These are phyloP conservation scores for Thamnophis sirtalis DNA, from an alignment of 2,113 vertebrate genomes.

Conservation along the genomic window DNA sequence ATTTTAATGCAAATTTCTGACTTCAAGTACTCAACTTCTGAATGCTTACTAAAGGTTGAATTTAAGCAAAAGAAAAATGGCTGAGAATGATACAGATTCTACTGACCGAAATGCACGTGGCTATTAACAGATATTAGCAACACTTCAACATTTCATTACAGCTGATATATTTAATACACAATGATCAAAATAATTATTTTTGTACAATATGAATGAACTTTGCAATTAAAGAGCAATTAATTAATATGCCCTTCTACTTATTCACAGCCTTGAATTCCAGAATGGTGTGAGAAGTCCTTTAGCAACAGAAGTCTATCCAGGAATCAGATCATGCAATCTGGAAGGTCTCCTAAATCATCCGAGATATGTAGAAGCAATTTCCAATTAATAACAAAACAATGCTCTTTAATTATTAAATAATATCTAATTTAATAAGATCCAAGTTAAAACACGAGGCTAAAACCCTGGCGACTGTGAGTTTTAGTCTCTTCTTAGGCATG, in stretches of 20 bases:
- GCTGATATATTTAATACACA: not conserved
- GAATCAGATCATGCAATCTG: not conserved
- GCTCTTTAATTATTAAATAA: too few relatives aligned
- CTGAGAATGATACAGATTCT: not conserved
- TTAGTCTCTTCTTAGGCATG: too few relatives aligned
- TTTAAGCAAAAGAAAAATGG: not conserved
- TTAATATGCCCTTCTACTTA: not conserved
- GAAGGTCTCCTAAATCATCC: not conserved
- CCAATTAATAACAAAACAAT: not conserved
- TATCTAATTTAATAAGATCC: too few relatives aligned
- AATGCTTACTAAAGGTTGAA: not conserved
- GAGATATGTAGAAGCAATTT: not conserved
- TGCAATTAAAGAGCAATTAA: not conserved
- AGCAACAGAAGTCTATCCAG: not conserved
- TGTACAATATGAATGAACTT: not conserved
- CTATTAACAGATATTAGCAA: not conserved
- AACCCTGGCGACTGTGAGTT: too few relatives aligned
- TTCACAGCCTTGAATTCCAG: not conserved
- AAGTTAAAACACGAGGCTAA: too few relatives aligned
- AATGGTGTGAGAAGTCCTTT: not conserved
- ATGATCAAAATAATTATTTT: not conserved
- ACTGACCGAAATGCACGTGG: not conserved
- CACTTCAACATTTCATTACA: not conserved
- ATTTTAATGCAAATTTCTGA: not conserved
- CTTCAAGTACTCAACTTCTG: not conserved